Base-by-base conservation (phyloP, 2,888 invertebrate genomes). In the Drosophila niveifrons region DNA sequence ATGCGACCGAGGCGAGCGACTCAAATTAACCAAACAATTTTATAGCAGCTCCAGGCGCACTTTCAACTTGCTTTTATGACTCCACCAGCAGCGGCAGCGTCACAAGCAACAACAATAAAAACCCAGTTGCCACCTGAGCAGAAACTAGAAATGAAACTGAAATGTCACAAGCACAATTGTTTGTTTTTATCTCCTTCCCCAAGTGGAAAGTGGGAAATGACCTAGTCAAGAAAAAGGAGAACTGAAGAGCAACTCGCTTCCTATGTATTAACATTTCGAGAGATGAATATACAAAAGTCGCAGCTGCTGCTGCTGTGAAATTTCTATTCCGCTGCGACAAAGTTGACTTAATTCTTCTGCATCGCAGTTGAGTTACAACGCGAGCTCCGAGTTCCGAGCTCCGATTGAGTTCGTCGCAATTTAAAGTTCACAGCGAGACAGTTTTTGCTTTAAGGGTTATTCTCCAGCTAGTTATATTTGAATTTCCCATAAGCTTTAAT, bases 61-160 rank as follows among this genome's bases (percentile, higher is more conserved):
- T 56, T 44, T 47, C 31, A 62, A 31, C 67, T 47, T 46, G 13
- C 13, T 62, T 79, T 78, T 61, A 79, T 57, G 69, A 58, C 28
- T 64, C 53, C 39, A 13, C n/a, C 56, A 55, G 47, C 23, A 41
- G 15, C 34, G 46, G 4, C 39, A 18, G 2, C 23, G 9, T 28
- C 17, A 18, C 6, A 0, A 18, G 4, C 23, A 39, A 11, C 15
- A 47, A 28, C 28, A 43, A 43, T 55, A 28, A 55, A 55, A 43
- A 4, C 17, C 43, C 29, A 46, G 31, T 34, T 46, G n/a, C 13
- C 56, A 70, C 31, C 64, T 56, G 39, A 18, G 31, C 10, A 44
- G 36, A 66, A 50, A 50, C 65, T 47, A 59, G n/a, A 59, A 61
- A 17, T 46, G 23, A 39, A 72, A 51, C 51, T 51, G 34, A 64